These are phyloP conservation scores for Nomia melanderi DNA, from an alignment of 1,140 invertebrate genomes.

Conservation along the genomic window DNA sequence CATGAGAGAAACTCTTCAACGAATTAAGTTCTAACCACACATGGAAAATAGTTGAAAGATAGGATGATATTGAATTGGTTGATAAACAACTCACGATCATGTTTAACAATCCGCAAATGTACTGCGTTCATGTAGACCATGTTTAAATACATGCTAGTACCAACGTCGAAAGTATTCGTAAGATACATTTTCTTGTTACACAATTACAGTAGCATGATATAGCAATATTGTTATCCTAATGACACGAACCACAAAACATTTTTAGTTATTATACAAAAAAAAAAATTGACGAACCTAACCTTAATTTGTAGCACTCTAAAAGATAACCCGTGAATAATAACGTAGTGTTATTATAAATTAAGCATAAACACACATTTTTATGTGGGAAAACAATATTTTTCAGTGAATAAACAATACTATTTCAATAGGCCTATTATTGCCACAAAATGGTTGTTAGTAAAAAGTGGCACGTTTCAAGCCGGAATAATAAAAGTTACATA, in stretches of 20 bases:
- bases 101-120: neutral
- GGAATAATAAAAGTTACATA: neutral
- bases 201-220: neutral
- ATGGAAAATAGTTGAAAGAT: slow-evolving; percentile 6
- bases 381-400: too few relatives aligned
- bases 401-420: neutral
- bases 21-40: slow-evolving; percentile 1
- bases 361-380: neutral
- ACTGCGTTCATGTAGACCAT: neutral
- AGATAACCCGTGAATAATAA: neutral
- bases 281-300: neutral
- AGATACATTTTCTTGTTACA: neutral
- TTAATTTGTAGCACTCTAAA: neutral
- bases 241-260: neutral
- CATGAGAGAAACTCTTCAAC: neutral
- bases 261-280: neutral
- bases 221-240: neutral
- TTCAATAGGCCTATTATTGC: neutral
- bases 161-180: neutral
- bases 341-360: neutral
- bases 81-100: neutral
- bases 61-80: neutral
- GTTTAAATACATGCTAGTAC: neutral
- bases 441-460: neutral
- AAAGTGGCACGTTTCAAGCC: neutral